Conservation (phyloP, 2,888 invertebrate genomes). For the Sminthurides aquaticus region DNA sequence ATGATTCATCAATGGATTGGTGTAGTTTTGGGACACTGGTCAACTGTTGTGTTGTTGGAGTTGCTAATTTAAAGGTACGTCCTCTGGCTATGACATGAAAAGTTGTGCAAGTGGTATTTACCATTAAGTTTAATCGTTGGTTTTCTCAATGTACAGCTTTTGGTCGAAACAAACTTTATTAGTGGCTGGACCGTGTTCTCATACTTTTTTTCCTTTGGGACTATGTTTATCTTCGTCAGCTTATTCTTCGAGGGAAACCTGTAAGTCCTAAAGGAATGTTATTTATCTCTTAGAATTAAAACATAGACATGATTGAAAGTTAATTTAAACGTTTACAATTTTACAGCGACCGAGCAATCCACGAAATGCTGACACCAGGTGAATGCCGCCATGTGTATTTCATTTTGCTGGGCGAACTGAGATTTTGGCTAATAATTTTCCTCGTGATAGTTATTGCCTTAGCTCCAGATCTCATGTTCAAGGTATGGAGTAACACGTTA, state of each 20-base stretch:
- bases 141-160: too few species aligned
- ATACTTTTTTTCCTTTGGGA: conserved; percentile 53
- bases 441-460: conserved; percentile 52
- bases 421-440: conserved; percentile 57
- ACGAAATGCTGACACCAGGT: neutral
- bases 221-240: conserved; percentile 53
- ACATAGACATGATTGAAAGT: neutral
- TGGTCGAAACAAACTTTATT: conserved; percentile 58
- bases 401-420: conserved; percentile 53
- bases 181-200: conserved; percentile 53
- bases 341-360: neutral
- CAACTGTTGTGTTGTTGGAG: conserved; percentile 54
- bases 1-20: conserved; percentile 45
- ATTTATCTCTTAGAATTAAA: neutral
- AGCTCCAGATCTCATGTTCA: conserved; percentile 52
- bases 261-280: conserved; percentile 51
- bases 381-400: conserved; percentile 50
- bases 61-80: conserved; percentile 49
- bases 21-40: conserved; percentile 57
- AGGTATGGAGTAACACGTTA: conserved; percentile 27
- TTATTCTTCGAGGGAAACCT: conserved; percentile 54
- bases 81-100: conserved; percentile 1
- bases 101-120: too few species aligned
- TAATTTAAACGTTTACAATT: too few species aligned
- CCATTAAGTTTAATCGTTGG: too few species aligned